Evolutionary conservation across 2,888 invertebrate genomes (phyloP).

Genomic region (Euzetes globulus): DNA sequence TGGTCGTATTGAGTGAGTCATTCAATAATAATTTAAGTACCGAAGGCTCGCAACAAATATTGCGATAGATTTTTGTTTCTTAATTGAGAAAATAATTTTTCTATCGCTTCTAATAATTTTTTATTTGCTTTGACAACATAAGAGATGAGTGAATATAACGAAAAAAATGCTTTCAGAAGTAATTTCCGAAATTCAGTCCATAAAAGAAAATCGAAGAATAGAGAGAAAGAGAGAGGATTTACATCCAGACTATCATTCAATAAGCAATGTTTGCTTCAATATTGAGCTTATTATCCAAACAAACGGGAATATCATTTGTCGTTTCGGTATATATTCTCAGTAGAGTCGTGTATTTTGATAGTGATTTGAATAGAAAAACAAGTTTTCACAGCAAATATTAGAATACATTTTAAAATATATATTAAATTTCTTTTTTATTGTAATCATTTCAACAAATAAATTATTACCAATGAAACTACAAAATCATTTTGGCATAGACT

Average conservation of each 20-base stretch:
- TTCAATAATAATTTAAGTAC: background rate
- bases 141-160: background rate
- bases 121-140: background rate
- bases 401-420: background rate
- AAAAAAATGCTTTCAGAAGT: background rate
- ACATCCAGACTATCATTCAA: background rate
- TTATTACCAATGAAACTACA: background rate
- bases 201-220: background rate
- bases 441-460: background rate
- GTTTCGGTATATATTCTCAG: background rate
- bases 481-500: background rate
- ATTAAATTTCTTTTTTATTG: background rate
- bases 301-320: conserved; percentile 8
- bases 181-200: background rate
- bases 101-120: background rate
- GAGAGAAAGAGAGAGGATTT: background rate
- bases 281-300: background rate
- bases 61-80: background rate
- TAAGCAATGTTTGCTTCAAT: background rate
- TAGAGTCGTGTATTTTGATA: too few relatives aligned
- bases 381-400: background rate
- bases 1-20: background rate
- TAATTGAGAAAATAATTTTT: conserved; percentile 6
- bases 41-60: background rate
- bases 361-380: background rate